Evolutionary conservation across 1,140 invertebrate genomes (phyloP).

Genomic region (Vollenhovia emeryi): DNA sequence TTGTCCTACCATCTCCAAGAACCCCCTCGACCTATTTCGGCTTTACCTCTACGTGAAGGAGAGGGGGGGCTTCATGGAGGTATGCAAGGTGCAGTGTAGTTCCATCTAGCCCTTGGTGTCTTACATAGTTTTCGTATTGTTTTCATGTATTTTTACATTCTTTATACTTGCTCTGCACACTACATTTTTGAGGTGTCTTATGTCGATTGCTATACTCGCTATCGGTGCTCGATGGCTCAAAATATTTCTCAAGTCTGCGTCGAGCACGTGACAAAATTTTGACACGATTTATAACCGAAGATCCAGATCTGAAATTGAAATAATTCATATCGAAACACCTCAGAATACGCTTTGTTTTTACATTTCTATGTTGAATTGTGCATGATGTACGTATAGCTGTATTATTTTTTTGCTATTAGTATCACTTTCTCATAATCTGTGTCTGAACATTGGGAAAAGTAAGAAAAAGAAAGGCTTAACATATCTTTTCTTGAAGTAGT

Average conservation of each 20-base stretch:
- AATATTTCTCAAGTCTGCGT: not conserved
- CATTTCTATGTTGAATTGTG: slow-evolving; percentile 71
- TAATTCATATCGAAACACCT: slow-evolving; percentile 29
- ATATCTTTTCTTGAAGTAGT: slow-evolving; percentile 73
- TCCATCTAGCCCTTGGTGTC: slow-evolving; percentile 85
- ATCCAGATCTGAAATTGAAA: not conserved
- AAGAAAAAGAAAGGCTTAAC: slow-evolving; percentile 64
- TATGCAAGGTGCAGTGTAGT: slow-evolving; percentile 92
- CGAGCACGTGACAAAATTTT: not conserved
- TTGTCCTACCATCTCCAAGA: slow-evolving; percentile 98
- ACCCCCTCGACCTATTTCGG: slow-evolving; percentile 98
- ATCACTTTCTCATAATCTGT: slow-evolving; percentile 64
- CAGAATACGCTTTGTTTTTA: slow-evolving; percentile 70
- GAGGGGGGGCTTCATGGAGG: slow-evolving; percentile 98
- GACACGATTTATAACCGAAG: not conserved
- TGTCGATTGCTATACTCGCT: slow-evolving; percentile 3
- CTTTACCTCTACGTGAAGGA: slow-evolving; percentile 98
- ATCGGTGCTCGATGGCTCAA: slow-evolving; percentile 5
- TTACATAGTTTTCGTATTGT: slow-evolving; percentile 78
- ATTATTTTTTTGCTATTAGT: slow-evolving; percentile 62
- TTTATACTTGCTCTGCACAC: slow-evolving; percentile 60
- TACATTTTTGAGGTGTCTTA: slow-evolving; percentile 55
- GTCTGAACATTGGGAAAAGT: slow-evolving; percentile 38
- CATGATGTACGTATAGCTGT: slow-evolving; percentile 62
- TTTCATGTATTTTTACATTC: slow-evolving; percentile 74